phyloP scores from a whole-genome alignment of 2,113 vertebrate species.

The Eurystomus gularis region DNA sequence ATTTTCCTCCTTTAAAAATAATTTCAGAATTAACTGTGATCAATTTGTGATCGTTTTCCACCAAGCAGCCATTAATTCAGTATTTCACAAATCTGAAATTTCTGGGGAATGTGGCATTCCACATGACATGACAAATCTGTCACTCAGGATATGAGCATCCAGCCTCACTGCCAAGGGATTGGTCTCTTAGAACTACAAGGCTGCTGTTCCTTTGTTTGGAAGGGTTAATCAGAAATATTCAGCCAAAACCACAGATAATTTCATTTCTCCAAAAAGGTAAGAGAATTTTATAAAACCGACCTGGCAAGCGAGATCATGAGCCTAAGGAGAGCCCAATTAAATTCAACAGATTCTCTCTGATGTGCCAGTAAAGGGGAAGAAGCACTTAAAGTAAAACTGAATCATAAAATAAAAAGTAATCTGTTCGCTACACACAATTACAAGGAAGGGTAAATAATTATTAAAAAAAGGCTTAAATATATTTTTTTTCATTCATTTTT shows the following conservation, averaged over 20 bases:
- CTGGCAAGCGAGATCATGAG: conserved; percentile 28
- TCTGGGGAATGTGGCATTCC: neutral
- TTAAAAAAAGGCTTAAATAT: conserved; percentile 29
- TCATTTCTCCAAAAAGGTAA: conserved; percentile 19
- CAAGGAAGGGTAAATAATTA: conserved; percentile 48
- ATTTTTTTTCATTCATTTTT: conserved; percentile 35
- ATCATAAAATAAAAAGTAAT: conserved; percentile 54
- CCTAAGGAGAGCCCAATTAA: conserved; percentile 54
- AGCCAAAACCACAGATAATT: conserved; percentile 1
- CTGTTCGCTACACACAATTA: conserved; percentile 48
- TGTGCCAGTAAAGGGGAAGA: conserved; percentile 40
- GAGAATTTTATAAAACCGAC: conserved; percentile 28
- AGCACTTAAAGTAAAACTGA: conserved; percentile 55
- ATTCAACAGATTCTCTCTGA: conserved; percentile 53
- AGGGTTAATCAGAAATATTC: neutral
- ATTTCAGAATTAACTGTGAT: neutral
- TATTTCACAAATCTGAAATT: neutral
- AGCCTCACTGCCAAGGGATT: neutral
- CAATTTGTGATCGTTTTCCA: neutral
- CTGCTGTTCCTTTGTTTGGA: neutral
- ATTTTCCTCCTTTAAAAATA: neutral
- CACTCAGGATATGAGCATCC: neutral
- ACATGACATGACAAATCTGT: neutral
- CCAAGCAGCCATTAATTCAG: neutral
- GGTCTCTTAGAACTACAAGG: neutral